A percentile compares a stretch with the other conserved stretches of the same genome.
These are phyloP conservation scores for Tinea trinotella DNA, from an alignment of 2,888 invertebrate genomes.

Conservation along the genomic window DNA sequence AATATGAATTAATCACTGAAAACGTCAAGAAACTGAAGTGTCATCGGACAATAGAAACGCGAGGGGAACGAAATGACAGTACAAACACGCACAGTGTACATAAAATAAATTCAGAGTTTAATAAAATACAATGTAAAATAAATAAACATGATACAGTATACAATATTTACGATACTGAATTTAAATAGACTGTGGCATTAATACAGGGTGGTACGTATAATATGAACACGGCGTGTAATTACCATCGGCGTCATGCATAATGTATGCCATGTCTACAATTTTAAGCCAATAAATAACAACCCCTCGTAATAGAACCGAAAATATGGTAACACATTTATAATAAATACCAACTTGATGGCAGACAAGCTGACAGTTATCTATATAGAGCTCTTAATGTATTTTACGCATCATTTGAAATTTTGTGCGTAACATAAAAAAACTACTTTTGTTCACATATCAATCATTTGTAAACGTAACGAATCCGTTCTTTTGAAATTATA, in stretches of 20 bases:
- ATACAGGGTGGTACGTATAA: neutral
- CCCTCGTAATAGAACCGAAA: conserved; percentile 52
- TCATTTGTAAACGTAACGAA: neutral
- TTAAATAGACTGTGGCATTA: neutral
- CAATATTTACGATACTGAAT: neutral
- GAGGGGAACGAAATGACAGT: conserved; percentile 24
- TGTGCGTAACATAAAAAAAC: neutral
- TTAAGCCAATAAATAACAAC: conserved; percentile 67
- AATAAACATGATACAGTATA: neutral
- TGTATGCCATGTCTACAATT: conserved; percentile 66
- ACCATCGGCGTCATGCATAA: conserved; percentile 53
- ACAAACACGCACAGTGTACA: conserved; percentile 25
- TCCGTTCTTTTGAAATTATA: neutral
- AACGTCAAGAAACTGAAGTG: conserved; percentile 52
- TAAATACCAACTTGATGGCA: conserved; percentile 39
- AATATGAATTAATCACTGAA: conserved; percentile 51
- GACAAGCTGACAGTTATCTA: conserved; percentile 15
- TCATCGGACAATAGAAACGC: conserved; percentile 40
- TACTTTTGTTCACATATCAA: neutral
- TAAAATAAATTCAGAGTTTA: neutral
- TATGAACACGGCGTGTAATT: conserved; percentile 39
- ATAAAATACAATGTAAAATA: neutral
- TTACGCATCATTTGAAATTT: neutral
- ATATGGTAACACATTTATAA: conserved; percentile 64
- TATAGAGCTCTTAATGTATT: conserved; percentile 32